Conservation (phyloP, 2,888 invertebrate species). For the Nesidiocoris tenuis region DNA sequence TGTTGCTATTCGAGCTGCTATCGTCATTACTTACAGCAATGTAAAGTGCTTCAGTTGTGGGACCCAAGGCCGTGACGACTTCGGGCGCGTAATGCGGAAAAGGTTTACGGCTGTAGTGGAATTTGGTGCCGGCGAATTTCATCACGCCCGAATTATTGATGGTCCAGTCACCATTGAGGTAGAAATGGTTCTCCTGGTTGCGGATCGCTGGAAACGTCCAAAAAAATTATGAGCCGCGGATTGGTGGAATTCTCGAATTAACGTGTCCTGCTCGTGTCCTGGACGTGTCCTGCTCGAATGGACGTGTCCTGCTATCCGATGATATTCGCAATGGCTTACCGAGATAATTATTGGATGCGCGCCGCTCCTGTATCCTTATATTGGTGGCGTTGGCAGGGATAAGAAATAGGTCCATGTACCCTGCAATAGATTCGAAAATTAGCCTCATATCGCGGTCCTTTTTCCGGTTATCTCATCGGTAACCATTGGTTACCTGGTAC, state of each 20-base stretch:
- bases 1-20: too few species aligned
- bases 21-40: constrained; percentile 71
- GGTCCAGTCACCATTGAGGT: constrained; percentile 91
- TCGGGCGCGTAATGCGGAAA: constrained; percentile 83
- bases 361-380: constrained; percentile 74
- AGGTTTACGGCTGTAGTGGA: constrained; percentile 83
- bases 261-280: too few species aligned
- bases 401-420: constrained; percentile 87
- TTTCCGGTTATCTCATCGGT: too few species aligned
- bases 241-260: constrained; percentile 2
- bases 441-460: too few species aligned
- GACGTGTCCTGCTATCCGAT: too few species aligned
- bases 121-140: constrained; percentile 77
- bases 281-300: too few species aligned
- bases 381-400: constrained; percentile 93
- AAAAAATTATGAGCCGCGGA: too few species aligned
- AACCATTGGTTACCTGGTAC: constrained; percentile 53
- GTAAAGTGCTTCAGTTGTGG: constrained; percentile 84
- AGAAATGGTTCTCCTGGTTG: constrained; percentile 78
- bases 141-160: constrained; percentile 85
- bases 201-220: constrained; percentile 72
- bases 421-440: constrained; percentile 57
- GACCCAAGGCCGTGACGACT: constrained; percentile 78
- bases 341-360: constrained; percentile 85
- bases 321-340: too few species aligned